Conservation (phyloP, 2,888 invertebrate genomes). For the Leistus spinibarbis region DNA sequence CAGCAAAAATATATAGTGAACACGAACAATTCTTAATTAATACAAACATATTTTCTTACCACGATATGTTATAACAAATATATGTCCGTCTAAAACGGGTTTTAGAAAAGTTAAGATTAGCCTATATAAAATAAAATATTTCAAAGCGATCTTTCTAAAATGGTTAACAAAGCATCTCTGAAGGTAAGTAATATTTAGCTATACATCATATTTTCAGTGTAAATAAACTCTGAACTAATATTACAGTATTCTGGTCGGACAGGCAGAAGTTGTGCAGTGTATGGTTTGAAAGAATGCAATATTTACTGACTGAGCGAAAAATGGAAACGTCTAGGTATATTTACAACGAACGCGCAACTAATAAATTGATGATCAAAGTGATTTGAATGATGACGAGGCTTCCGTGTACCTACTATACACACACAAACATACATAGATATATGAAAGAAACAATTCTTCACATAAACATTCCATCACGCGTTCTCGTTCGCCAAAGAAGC, state of each 20-base stretch:
- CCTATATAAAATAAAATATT: too few species aligned
- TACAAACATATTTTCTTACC: too few species aligned
- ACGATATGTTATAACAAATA: too few species aligned
- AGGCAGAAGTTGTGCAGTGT: not conserved
- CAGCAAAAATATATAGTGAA: too few species aligned
- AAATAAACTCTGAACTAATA: not conserved
- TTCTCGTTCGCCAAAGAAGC: not conserved
- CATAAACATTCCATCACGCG: too few species aligned
- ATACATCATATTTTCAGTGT: not conserved
- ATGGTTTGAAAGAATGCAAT: not conserved
- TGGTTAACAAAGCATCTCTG: too few species aligned
- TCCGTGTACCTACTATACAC: not conserved
- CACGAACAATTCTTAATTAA: too few species aligned
- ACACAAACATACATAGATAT: not conserved
- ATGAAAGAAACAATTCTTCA: too few species aligned
- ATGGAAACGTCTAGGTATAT: not conserved
- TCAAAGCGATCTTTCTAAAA: too few species aligned
- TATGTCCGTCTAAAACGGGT: too few species aligned
- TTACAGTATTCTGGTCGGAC: not conserved
- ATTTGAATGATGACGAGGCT: conserved; percentile 1
- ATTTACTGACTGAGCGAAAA: not conserved
- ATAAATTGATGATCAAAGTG: conserved; percentile 19
- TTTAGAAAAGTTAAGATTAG: too few species aligned
- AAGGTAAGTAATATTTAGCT: too few species aligned
- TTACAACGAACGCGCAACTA: not conserved